Evolutionary conservation across 1,140 invertebrate species (phyloP).

Genomic region (Epicauta chinensis): DNA sequence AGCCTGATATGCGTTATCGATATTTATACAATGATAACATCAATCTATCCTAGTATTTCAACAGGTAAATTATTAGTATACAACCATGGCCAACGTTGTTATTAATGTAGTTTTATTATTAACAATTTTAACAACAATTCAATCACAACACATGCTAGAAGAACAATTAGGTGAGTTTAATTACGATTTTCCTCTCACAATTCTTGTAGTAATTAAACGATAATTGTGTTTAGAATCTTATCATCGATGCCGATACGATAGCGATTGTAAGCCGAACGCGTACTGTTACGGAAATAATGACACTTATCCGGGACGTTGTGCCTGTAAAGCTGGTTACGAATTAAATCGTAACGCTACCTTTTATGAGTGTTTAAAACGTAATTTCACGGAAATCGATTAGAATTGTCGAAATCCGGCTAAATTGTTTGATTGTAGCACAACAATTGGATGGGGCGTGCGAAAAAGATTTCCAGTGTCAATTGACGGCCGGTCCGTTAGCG

Average conservation of each 20-base stretch:
- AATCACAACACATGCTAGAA: no score
- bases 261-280: background rate
- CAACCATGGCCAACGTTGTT: no score
- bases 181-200: no score
- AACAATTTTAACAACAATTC: no score
- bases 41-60: no score
- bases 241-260: background rate
- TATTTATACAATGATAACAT: no score
- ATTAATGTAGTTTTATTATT: no score
- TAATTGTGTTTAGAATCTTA: background rate
- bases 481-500: background rate
- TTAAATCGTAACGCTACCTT: background rate
- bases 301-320: background rate
- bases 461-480: constrained; percentile 3
- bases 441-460: background rate
- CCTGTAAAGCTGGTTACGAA: constrained; percentile 3
- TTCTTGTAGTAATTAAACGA: background rate
- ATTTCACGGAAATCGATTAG: background rate
- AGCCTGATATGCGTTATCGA: no score
- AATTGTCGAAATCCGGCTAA: no score
- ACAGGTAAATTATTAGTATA: no score
- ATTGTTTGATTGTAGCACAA: background rate
- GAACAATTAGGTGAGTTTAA: no score
- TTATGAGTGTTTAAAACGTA: constrained; percentile 5
- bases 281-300: constrained; percentile 6